Conservation (phyloP, 2,113 vertebrate species). For the Pseudopodoces humilis region DNA sequence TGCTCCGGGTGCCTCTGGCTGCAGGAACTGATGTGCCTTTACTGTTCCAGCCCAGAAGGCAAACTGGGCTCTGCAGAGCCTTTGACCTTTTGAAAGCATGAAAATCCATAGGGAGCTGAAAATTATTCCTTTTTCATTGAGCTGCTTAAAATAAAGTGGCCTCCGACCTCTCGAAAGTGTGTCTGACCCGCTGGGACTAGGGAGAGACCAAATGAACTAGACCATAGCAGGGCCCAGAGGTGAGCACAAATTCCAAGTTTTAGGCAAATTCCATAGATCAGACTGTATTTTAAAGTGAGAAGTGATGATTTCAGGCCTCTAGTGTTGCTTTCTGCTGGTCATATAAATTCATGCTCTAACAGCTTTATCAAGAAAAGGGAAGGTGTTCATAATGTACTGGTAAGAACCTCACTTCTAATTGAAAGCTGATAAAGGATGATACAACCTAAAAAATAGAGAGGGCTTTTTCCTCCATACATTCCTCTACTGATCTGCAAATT, state of each 20-base stretch:
- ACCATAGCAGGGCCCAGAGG: background rate
- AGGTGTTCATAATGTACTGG: background rate
- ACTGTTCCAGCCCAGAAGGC: background rate
- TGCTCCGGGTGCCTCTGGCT: background rate
- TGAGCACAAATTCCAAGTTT: background rate
- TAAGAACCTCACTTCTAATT: background rate
- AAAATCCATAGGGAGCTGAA: conserved; percentile 38
- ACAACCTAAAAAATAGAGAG: background rate
- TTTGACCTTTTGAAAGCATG: conserved; percentile 41
- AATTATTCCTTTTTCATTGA: conserved; percentile 29
- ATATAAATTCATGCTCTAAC: background rate
- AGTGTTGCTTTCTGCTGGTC: background rate
- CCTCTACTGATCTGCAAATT: background rate
- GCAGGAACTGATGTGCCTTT: background rate
- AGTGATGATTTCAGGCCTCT: background rate
- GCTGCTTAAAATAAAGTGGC: conserved; percentile 42
- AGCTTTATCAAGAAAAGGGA: background rate
- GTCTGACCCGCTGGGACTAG: conserved; percentile 38
- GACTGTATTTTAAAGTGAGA: background rate
- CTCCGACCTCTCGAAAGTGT: conserved; percentile 7
- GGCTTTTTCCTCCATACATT: rapidly evolving
- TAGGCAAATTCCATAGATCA: background rate
- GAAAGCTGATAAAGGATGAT: background rate
- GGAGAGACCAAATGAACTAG: background rate
- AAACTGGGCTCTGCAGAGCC: conserved; percentile 23